Conservation (phyloP, 2,113 vertebrate species). For the Galemys pyrenaicus region DNA sequence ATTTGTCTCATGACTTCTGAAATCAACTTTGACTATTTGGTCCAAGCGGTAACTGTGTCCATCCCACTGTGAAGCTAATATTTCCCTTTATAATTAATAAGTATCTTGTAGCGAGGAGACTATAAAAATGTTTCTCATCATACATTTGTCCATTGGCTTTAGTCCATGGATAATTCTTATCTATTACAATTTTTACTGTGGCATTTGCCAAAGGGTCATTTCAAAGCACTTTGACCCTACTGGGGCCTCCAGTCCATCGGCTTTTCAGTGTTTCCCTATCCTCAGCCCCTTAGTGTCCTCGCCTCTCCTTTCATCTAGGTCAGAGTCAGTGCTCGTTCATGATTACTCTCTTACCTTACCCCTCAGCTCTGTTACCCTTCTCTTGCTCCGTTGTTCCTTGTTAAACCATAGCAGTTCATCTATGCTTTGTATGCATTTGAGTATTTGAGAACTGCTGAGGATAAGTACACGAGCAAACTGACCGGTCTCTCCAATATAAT, state of each 20-base stretch:
- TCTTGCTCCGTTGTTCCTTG: background rate
- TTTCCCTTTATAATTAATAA: background rate
- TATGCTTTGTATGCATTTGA: background rate
- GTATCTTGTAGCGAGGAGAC: background rate
- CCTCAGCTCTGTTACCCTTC: background rate
- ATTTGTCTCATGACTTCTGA: background rate
- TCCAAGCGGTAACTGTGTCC: background rate
- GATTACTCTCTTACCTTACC: rapidly evolving
- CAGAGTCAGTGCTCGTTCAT: background rate
- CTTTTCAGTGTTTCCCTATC: background rate
- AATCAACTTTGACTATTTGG: background rate
- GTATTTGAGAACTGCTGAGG: background rate
- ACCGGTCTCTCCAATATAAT: background rate
- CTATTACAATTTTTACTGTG: background rate
- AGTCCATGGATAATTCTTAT: background rate
- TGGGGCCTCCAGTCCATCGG: background rate
- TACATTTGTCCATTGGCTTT: background rate
- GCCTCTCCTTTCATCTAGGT: background rate
- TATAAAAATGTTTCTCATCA: background rate
- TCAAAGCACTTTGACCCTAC: background rate
- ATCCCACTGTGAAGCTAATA: background rate
- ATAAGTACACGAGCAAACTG: background rate
- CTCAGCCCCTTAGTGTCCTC: background rate
- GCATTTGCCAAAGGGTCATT: background rate
- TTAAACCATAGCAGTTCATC: background rate